Evolutionary conservation across 2,888 invertebrate genomes (phyloP), one percentile per base, ranked within the genome.

Genomic region (Pseudococcus longispinus): DNA sequence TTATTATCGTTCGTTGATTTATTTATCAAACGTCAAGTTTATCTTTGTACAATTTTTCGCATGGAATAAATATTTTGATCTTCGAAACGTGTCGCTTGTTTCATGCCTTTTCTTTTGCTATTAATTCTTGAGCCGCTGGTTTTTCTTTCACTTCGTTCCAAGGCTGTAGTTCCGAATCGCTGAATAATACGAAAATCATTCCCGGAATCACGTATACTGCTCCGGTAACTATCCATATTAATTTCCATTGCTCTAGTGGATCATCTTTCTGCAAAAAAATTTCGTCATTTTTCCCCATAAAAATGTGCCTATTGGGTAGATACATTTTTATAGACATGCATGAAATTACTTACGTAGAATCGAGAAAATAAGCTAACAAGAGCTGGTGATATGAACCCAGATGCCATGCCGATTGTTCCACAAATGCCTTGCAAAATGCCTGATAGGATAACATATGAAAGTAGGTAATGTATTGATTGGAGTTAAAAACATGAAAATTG

Each of bases 131-230:
- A 9, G 29, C 70, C 0, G 37, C 18, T 42, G 42, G 20, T 26
- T 80, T 80, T 32, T 80, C 77, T 42, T 80, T 80, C 9, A 80
- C 77, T n/a, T 80, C 77, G 55, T 83, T 83, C 83, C 83, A 83
- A 46, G 83, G 83, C 20, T 83, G 83, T n/a, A 83, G 8, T 26
- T 83, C 83, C 2, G 83, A 83, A n/a, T 46, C 32, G 51, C 83
- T 55, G 26, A 83, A 83, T 26, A 83, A 32, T 42, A 83, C 8
- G 20, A 83, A 83, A 42, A 83, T 55, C 29, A 83, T 26, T 11
- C 51, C 83, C 2, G 83, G 83, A 13, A 83, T 32, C 29, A 51
- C 32, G 29, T 83, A 55, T 32, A 51, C 26, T 0, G 32, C 32
- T 46, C 51, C 83, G 29, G 83, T 55, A 1, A 55, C 83, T 9